phyloP scores from a whole-genome alignment of 1,140 invertebrate species.

The Aleiodes sp. region DNA sequence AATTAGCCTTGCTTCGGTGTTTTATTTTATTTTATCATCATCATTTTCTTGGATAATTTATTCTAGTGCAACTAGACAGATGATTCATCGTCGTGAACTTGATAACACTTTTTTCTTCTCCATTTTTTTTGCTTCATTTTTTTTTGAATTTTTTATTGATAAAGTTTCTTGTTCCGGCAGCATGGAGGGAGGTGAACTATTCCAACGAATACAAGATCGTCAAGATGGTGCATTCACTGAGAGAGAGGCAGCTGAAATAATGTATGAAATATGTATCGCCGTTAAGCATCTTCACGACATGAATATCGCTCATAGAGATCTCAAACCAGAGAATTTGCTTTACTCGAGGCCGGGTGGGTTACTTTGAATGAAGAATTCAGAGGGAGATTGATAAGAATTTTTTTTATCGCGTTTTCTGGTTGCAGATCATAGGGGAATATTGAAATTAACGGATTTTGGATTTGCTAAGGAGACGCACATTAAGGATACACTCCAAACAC shows the following conservation, averaged over 20 bases:
- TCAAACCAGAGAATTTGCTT: constrained; percentile 93
- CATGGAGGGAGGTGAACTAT: constrained; percentile 97
- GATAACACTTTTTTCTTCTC: neutral
- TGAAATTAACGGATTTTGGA: constrained; percentile 99
- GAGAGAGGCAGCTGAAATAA: constrained; percentile 91
- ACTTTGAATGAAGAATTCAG: neutral
- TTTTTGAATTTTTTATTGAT: constrained; percentile 16
- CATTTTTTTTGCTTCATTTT: neutral
- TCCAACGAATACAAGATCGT: constrained; percentile 95
- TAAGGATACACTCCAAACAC: constrained; percentile 91
- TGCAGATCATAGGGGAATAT: constrained; percentile 74
- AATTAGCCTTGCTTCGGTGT: too few relatives aligned
- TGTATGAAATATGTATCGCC: constrained; percentile 96
- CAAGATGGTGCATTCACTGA: constrained; percentile 95
- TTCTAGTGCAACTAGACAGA: too few relatives aligned
- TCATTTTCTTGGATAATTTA: too few relatives aligned
- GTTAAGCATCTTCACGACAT: constrained; percentile 93
- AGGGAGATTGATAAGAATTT: neutral
- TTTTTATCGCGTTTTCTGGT: constrained; percentile 33
- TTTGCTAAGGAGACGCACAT: constrained; percentile 96
- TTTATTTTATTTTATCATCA: too few relatives aligned
- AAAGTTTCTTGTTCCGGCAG: constrained; percentile 64
- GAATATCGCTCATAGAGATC: constrained; percentile 96
- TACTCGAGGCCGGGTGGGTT: constrained; percentile 75
- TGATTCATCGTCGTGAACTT: too few relatives aligned